A percentile compares a stretch with the other conserved stretches of the same genome.
Evolutionary conservation across 1,140 invertebrate species (phyloP).

Genomic region (Telenomus remus): DNA sequence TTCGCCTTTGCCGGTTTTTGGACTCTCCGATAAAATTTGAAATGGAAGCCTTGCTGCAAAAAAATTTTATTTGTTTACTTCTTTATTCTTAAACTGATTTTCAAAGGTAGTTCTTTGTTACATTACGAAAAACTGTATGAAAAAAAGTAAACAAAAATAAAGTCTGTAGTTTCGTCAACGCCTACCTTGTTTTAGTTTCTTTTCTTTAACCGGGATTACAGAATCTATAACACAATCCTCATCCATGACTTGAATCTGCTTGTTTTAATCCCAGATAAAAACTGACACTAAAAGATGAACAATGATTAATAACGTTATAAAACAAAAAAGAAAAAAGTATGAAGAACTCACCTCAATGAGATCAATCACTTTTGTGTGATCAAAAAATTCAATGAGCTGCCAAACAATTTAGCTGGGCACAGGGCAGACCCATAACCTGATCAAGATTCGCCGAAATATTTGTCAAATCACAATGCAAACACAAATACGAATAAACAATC

Average conservation of each 20-base stretch:
- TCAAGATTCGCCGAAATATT: not conserved
- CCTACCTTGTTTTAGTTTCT: conserved; percentile 69
- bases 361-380: not conserved
- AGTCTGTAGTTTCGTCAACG: not conserved
- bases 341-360: not conserved
- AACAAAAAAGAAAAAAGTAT: not conserved
- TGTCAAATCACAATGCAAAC: not conserved
- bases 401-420: not conserved
- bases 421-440: conserved; percentile 1
- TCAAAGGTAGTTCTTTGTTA: not conserved
- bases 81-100: no score
- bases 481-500: not conserved
- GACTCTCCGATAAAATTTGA: conserved; percentile 61
- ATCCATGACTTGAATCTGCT: conserved; percentile 15
- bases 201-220: conserved; percentile 51
- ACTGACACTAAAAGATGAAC: not conserved
- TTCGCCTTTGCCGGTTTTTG: conserved; percentile 25
- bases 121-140: not conserved
- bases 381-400: not conserved
- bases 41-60: conserved; percentile 69
- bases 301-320: not conserved
- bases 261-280: not conserved
- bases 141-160: conserved; percentile 23
- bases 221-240: conserved; percentile 51
- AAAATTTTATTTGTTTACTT: not conserved